Base-by-base conservation (phyloP, 2,113 vertebrate genomes). In the Piaya cayana region DNA sequence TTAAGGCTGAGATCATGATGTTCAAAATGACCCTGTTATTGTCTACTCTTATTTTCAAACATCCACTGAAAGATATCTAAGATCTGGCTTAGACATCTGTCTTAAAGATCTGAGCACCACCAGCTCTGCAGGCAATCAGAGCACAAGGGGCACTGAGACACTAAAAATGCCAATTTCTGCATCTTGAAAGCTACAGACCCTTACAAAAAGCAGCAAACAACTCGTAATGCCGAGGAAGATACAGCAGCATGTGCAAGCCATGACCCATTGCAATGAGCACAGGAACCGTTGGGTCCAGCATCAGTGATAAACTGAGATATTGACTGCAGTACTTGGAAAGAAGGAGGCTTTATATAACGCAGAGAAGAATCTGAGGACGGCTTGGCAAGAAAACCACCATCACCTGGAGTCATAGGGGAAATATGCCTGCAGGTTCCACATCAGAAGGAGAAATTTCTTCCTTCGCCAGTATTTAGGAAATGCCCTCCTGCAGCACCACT, bases 161-260 rank as follows among this genome's bases (percentile, higher is more conserved):
- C 19, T n/a, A 43, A 60, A 74, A 25, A 69, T 45, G 43, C 43
- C 43, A 17, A 45, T 19, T 45, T 45, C 18, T 58, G 6, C 1
- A 11, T 30, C 25, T 20, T 81, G 45, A 77, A 90, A 83, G 55
- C 39, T 74, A 26, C 3, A 53, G 25, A 37, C 12, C 64, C 22
- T 67, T 50, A 37, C 17, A 39, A 59, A 47, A 12, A 64, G 39
- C 18, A 88, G 26, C 21, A 87, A 92, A 45, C 52, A 74, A 83
- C 16, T 7, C 5, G 3, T 11, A 49, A 16, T 4, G 22, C 47
- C 30, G 47, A 50, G n/a, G 14, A 67, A 81, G 15, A 71, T 30
- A 23, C n/a, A 43, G 49, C 0, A 1, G 22, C 12, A 56, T 0
- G 2, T 26, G 12, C 26, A 83, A 78, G 18, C 16, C 1, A 1